Evolutionary conservation across 2,113 vertebrate species (phyloP).

Genomic region (Australoheros scitulus): DNA sequence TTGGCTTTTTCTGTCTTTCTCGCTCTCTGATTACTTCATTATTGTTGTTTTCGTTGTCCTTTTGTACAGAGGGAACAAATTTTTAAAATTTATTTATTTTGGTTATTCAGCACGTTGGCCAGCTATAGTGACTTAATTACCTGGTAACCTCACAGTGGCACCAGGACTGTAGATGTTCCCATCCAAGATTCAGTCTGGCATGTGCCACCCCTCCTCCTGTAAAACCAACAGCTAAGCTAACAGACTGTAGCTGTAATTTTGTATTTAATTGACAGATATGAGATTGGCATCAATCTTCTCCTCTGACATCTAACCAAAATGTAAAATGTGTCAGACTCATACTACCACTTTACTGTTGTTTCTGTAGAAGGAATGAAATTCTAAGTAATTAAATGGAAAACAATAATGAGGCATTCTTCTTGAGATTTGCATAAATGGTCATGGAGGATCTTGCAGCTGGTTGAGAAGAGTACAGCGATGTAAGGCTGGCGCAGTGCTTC

Average conservation of each 20-base stretch:
- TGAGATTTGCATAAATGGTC: not conserved
- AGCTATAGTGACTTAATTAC: not conserved
- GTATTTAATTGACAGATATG: not conserved
- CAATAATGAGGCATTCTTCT: not conserved
- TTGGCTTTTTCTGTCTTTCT: too few species aligned
- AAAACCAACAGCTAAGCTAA: not conserved
- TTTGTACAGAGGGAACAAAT: too few species aligned
- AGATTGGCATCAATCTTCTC: not conserved
- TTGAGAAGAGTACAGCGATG: not conserved
- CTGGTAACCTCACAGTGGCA: not conserved
- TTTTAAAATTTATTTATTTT: too few species aligned
- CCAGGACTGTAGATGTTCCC: fast-evolving
- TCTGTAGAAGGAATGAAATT: not conserved
- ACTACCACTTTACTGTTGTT: not conserved
- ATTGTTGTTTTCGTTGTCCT: too few species aligned
- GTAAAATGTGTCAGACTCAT: not conserved
- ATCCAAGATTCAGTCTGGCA: not conserved
- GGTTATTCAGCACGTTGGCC: too few species aligned
- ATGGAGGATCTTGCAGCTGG: not conserved
- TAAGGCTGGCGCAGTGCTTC: conserved; percentile 9
- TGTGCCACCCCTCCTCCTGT: not conserved
- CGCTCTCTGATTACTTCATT: too few species aligned
- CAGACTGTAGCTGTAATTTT: not conserved
- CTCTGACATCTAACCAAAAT: not conserved
- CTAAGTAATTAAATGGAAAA: not conserved